Evolutionary conservation across 2,113 vertebrate species (phyloP).

Genomic region (Tinamus guttatus): DNA sequence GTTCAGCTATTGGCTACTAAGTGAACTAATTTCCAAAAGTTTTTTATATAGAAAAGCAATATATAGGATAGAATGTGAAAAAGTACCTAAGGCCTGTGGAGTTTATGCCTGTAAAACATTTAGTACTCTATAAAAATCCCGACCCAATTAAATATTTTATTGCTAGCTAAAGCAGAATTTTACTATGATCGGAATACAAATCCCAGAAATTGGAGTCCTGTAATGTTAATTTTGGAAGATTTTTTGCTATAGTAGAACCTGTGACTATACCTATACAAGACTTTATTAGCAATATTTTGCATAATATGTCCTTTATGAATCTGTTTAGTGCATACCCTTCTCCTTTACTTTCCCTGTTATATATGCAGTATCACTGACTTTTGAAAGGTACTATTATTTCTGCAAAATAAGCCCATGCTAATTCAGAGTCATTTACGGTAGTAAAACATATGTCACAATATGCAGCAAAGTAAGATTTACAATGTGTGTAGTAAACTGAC

Average conservation of each 20-base stretch:
- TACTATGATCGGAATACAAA: not conserved
- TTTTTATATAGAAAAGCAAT: not conserved
- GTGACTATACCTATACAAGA: not conserved
- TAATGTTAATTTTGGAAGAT: not conserved
- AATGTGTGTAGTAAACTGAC: not conserved
- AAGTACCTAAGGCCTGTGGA: rapidly evolving
- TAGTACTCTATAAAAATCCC: not conserved
- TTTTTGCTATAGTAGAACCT: not conserved
- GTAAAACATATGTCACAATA: not conserved
- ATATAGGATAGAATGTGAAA: not conserved
- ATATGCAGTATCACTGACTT: slow-evolving; percentile 23
- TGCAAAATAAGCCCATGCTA: slow-evolving; percentile 43
- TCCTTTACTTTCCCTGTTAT: slow-evolving; percentile 1
- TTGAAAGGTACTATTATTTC: slow-evolving; percentile 41
- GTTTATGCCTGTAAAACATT: not conserved
- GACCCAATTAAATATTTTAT: not conserved
- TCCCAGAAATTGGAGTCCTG: not conserved
- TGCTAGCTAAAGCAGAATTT: not conserved
- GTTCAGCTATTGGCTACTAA: not conserved
- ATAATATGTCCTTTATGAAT: not conserved
- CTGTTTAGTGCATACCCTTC: not conserved
- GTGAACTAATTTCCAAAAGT: not conserved
- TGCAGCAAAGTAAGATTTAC: not conserved
- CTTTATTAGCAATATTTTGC: not conserved
- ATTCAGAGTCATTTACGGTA: slow-evolving; percentile 25